These are phyloP conservation scores for Dryococelus australis DNA, from an alignment of 2,888 invertebrate species.

Conservation along the genomic window DNA sequence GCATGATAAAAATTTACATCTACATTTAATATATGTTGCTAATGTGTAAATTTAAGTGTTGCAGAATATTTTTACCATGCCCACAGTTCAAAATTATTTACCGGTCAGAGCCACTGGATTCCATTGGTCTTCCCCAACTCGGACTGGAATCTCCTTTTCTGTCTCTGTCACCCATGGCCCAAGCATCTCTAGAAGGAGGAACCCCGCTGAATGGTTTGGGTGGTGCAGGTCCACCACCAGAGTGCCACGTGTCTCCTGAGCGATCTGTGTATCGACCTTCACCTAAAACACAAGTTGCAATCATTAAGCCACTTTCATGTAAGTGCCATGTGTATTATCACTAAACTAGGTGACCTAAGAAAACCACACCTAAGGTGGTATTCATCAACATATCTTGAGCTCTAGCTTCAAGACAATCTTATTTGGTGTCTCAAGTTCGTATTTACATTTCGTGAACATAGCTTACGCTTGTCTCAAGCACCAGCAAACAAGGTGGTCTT, in stretches of 20 bases:
- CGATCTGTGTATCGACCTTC: constrained; percentile 44
- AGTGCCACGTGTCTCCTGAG: constrained; percentile 45
- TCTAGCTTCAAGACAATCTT: too few species aligned
- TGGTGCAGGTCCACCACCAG: constrained; percentile 41
- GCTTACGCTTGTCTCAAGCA: too few species aligned
- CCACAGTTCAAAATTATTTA: not conserved
- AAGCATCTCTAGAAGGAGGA: constrained; percentile 34
- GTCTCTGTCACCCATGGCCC: constrained; percentile 34
- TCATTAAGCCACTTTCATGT: not conserved
- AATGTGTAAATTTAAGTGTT: too few species aligned
- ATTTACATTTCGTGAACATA: too few species aligned
- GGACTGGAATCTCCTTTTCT: constrained; percentile 36
- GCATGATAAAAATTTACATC: too few species aligned
- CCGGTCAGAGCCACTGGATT: constrained; percentile 38
- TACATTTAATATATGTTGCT: too few species aligned
- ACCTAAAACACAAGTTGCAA: not conserved
- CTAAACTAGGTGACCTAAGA: not conserved
- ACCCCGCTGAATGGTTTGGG: constrained; percentile 39
- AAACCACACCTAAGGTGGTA: constrained; percentile 1
- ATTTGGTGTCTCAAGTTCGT: too few species aligned
- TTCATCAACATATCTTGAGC: too few species aligned
- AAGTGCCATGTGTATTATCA: not conserved
- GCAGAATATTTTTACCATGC: too few species aligned
- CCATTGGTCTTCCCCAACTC: constrained; percentile 40
- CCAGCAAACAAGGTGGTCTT: too few species aligned